Evolutionary conservation across 1,140 invertebrate genomes (phyloP), one percentile per base, ranked within the genome.

Genomic region (Pachyrhynchus sulphureomaculatus): DNA sequence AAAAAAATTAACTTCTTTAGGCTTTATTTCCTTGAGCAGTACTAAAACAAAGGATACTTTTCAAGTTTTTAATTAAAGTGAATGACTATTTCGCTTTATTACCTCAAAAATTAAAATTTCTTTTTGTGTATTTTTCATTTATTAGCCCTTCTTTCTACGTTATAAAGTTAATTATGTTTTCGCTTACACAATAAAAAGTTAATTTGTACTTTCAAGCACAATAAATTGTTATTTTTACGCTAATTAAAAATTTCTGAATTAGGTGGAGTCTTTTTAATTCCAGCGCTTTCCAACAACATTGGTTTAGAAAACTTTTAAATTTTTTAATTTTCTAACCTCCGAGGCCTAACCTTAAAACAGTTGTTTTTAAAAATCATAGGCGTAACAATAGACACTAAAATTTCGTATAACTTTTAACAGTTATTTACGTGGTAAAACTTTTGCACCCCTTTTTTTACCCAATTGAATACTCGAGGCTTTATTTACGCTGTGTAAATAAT

Each of bases 11-110:
- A 47, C 44, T 58, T 37, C 55, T 48, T 58, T 26, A 37, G 55
- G 13, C 63, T 72, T 70, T 70, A 70, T 72, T 72, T 69, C 65
- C 66, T 70, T 56, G 45, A 63, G 63, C 67, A 42, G 57, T 69
- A 71, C 61, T 72, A 72, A 72, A 73, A 73, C 55, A 58, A 58
- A 58, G 55, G 55, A 58, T 72, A 73, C 72, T 73, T 73, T 70
- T 72, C 72, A 64, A 64, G 58, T 63, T 74, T 72, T 74, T 74
- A 72, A 72, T 74, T 74, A 74, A 74, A 72, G 72, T 74, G 70
- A 72, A 68, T 70, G 69, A 71, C 70, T 70, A 74, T 74, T 74
- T 71, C 70, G 67, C 70, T 73, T 73, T 68, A 72, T 62, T 72
- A 66, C 72, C 68, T 71, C 58, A 72, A 68, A 68, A 72, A 72